A percentile compares a stretch with the other conserved stretches of the same genome.
Conservation (phyloP, 2,797 vertebrate species). For the Paedocypris micromegethes region DNA sequence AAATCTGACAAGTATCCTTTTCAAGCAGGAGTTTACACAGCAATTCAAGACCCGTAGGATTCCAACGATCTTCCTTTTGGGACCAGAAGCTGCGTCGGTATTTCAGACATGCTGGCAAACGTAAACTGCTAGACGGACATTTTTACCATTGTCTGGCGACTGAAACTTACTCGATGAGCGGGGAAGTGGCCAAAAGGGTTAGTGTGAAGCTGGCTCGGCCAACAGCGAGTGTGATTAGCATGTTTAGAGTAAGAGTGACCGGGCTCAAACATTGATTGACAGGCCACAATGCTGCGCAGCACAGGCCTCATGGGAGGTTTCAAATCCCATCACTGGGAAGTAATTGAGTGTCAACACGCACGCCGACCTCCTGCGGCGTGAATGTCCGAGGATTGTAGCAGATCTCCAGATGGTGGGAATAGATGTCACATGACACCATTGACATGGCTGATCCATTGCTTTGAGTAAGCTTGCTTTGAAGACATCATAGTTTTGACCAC, state of each 20-base stretch:
- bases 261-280: conserved; percentile 43
- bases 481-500: conserved; percentile 11
- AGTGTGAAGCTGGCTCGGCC: conserved; percentile 12
- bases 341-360: conserved; percentile 54
- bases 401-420: conserved; percentile 7
- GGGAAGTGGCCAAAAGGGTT: conserved; percentile 16
- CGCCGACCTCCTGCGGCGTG: conserved; percentile 26
- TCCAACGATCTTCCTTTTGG: conserved; percentile 25
- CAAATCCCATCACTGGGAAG: conserved; percentile 41
- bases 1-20: not conserved
- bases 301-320: conserved; percentile 37
- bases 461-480: conserved; percentile 9
- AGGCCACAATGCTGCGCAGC: conserved; percentile 36
- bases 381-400: conserved; percentile 8
- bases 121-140: conserved; percentile 35
- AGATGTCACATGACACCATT: conserved; percentile 28
- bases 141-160: conserved; percentile 41
- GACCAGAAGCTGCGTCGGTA: conserved; percentile 19
- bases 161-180: conserved; percentile 18
- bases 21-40: conserved; percentile 26
- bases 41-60: conserved; percentile 8
- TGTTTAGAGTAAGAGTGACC: conserved; percentile 43
- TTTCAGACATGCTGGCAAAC: conserved; percentile 41
- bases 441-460: conserved; percentile 8
- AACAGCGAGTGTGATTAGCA: conserved; percentile 45